Base-by-base conservation (phyloP, 1,140 invertebrate species). In the Pollicipes pollicipes region DNA sequence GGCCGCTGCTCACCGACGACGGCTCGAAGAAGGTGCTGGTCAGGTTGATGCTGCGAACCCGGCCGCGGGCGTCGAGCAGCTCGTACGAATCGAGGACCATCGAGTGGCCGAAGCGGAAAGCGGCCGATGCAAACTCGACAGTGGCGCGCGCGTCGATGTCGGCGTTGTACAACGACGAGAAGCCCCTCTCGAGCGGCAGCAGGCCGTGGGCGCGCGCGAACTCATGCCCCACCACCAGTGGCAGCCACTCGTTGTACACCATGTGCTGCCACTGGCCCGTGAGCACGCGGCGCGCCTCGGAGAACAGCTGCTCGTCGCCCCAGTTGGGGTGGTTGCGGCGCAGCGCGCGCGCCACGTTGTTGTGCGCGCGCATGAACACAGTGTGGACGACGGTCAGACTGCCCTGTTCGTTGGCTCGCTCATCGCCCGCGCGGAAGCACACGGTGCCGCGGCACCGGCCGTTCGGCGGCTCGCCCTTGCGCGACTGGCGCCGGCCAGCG, bases 311-410 rank as follows among this genome's bases (percentile, higher is more conserved):
- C 77, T 93, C 90, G 76, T 94, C 91, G 72, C 85, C 83, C 88
- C 90, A 93, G 72, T 89, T 87, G 0, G 89, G 88, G 81, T 97
- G 97, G 0, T 95, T 76, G 21, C 82, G 76, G 0, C 83, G 77
- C 0, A 98, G 79, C 45, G 77, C 79, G 63, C 85, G 84, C 0
- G 93, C 93, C 27, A 97, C 82, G 66, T 90, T 83, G 79, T 98
- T 98, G 78, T 98, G 95, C 78, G 96, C 90, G 72, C 95, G 82
- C 70, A 95, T 80, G 66, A 92, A 83, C 3, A 95, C 78, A 0
- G 90, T 88, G 75, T 97, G 93, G 0, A 97, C 80, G 0, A 88
- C 88, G 0, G 90, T 90, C 13, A 95, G 78, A 0, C 78, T 79
- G 0, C 90, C 90, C 76, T 95, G 90, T 78, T 95, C 91, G 72